These are phyloP conservation scores for Panulirus ornatus DNA, from an alignment of 1,140 invertebrate species.

Conservation along the genomic window DNA sequence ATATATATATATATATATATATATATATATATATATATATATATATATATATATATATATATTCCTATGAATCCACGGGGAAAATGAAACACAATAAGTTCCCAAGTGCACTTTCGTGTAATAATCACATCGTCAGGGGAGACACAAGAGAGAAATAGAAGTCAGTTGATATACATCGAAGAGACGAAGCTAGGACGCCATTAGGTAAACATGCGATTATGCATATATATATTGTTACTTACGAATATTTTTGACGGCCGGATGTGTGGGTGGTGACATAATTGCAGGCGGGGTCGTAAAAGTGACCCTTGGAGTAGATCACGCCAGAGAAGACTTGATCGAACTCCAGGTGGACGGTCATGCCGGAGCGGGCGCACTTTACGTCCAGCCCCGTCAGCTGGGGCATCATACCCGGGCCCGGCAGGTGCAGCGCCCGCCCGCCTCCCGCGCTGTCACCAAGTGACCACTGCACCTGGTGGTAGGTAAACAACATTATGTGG, in stretches of 20 bases:
- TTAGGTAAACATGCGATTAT: neutral
- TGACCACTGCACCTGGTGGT: slow-evolving; percentile 7
- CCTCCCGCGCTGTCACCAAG: neutral
- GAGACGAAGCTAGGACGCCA: no score
- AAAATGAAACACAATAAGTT: no score
- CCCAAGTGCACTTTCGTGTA: no score
- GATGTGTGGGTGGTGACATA: slow-evolving; percentile 77
- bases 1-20: no score
- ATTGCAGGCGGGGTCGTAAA: slow-evolving; percentile 84
- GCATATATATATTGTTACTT: slow-evolving; percentile 23
- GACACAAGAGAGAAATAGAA: no score
- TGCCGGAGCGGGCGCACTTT: slow-evolving; percentile 82
- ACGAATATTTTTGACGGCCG: slow-evolving; percentile 50
- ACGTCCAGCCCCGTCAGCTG: slow-evolving; percentile 82
- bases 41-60: neutral
- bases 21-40: neutral
- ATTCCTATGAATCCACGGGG: no score
- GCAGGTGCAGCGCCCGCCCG: neutral
- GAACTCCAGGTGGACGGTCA: slow-evolving; percentile 84
- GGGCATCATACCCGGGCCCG: slow-evolving; percentile 62
- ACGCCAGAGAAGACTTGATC: slow-evolving; percentile 84
- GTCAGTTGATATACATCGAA: no score
- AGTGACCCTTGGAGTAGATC: slow-evolving; percentile 86
- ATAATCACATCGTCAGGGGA: no score
- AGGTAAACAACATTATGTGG: neutral